Base-by-base conservation (phyloP, 2,888 invertebrate species). In the Cheilosia scutellata region DNA sequence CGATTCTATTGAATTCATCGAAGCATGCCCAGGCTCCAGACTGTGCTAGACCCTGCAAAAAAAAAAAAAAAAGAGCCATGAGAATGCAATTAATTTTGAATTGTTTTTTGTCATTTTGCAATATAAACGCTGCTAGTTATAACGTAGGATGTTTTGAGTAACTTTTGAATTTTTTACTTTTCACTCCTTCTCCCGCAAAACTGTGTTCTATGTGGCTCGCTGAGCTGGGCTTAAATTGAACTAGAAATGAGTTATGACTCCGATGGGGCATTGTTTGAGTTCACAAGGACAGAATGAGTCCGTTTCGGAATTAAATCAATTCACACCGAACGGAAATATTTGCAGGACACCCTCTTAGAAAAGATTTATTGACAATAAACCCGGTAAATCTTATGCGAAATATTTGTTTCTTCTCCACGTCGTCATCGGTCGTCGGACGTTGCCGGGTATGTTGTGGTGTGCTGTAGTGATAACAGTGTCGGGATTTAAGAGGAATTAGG, bases 1-100 rank as follows among this genome's bases (percentile, higher is more conserved):
- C 97, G 88, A 98, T 98, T 87, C 98, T 95, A 93, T 98, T 98
- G 94, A 98, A 98, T 93, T 98, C 98, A 92, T 98, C 98, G 93
- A 98, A 98, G 92, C 98, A 98, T 7, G 97, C 96, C 98, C 98
- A 98, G 0, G 98, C 97, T 20, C 98, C 98, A 11, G 97, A 96
- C 90, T 97, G 97, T 0, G 97, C 97, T 86, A 98, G 93, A 63
- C 98, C 98, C 95, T 96, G 90, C 13, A 90, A 71, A 42, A 57
- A 1, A 74, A n/a, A 27, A 5, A 4, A 51, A 11, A 27, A 25
- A 51, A 0, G 1, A 71, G 25, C 7, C 11, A 75, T 75, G 70
- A 62, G 29, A 71, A 77, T 77, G 76, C 57, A 86, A 86, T 86
- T 82, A 86, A 51, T 77, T 66, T 76, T 65, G 37, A 13, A 31